Evolutionary conservation across 1,140 invertebrate species (phyloP).

Genomic region (Drosophila suzukii): DNA sequence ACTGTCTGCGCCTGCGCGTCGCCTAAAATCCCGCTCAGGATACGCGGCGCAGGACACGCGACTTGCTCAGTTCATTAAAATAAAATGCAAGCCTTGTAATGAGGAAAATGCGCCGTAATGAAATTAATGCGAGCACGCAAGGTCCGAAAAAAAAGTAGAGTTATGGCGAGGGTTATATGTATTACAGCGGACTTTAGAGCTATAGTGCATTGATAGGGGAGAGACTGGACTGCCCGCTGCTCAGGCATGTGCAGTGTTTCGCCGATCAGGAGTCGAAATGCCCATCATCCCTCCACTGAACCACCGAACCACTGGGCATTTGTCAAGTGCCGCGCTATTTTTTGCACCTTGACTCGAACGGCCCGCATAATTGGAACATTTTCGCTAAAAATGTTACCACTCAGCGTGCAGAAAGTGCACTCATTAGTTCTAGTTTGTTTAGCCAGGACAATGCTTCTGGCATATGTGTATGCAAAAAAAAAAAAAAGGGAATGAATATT

Average conservation of each 20-base stretch:
- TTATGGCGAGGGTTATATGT: constrained; percentile 4
- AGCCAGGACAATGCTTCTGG: constrained; percentile 49
- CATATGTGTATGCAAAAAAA: constrained; percentile 35
- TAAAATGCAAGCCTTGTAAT: constrained; percentile 70
- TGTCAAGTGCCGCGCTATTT: constrained; percentile 77
- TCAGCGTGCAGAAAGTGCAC: constrained; percentile 49
- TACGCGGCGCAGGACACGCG: constrained; percentile 26
- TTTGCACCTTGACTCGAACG: constrained; percentile 71
- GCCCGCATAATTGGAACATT: constrained; percentile 77
- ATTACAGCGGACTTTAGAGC: neutral
- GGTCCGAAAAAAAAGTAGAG: constrained; percentile 8
- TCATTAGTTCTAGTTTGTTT: constrained; percentile 81
- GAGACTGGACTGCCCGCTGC: constrained; percentile 73
- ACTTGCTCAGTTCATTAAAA: constrained; percentile 70
- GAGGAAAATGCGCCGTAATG: constrained; percentile 73
- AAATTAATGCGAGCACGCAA: constrained; percentile 77
- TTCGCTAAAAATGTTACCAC: constrained; percentile 67
- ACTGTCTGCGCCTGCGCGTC: constrained; percentile 77
- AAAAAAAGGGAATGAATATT: neutral
- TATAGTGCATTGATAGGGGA: constrained; percentile 13
- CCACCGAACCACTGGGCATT: constrained; percentile 27
- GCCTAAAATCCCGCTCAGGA: constrained; percentile 57
- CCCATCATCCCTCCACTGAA: constrained; percentile 16
- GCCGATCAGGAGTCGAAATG: constrained; percentile 6
- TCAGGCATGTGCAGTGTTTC: constrained; percentile 57